These are phyloP conservation scores for Hippoglossus stenolepis DNA, from an alignment of 2,113 vertebrate genomes.

Conservation along the genomic window DNA sequence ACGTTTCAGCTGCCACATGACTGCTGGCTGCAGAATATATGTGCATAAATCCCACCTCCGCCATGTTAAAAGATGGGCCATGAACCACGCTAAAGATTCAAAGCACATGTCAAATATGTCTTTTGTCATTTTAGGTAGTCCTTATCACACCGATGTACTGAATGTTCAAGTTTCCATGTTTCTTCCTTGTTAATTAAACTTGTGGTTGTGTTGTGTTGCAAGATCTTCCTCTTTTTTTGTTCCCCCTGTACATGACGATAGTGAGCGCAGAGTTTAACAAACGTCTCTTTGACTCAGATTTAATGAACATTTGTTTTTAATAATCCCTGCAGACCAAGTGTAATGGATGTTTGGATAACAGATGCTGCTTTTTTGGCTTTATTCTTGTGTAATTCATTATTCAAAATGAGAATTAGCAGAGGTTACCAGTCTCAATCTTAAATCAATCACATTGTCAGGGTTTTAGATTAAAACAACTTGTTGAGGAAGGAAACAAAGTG, in stretches of 20 bases:
- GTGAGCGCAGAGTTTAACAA: too few relatives aligned
- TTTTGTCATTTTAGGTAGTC: too few relatives aligned
- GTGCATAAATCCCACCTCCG: too few relatives aligned
- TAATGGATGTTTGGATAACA: not conserved
- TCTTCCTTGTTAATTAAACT: too few relatives aligned
- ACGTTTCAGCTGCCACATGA: too few relatives aligned
- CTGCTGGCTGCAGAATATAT: too few relatives aligned
- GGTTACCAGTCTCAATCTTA: too few relatives aligned
- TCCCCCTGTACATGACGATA: not conserved
- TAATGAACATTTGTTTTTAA: not conserved
- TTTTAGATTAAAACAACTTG: not conserved
- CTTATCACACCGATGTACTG: too few relatives aligned
- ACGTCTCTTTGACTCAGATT: not conserved
- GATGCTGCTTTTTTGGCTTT: not conserved
- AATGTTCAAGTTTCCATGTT: too few relatives aligned
- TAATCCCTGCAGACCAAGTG: not conserved
- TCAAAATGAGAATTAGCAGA: not conserved
- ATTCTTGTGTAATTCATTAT: not conserved
- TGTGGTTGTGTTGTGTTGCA: not conserved
- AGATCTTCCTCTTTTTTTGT: not conserved
- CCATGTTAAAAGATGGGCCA: too few relatives aligned
- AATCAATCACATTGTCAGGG: not conserved
- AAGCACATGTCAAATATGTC: too few relatives aligned
- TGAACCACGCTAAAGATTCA: too few relatives aligned
- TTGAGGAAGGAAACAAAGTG: constrained; percentile 24